Base-by-base conservation (phyloP, 2,797 vertebrate genomes). In the Enteromius mattozi region DNA sequence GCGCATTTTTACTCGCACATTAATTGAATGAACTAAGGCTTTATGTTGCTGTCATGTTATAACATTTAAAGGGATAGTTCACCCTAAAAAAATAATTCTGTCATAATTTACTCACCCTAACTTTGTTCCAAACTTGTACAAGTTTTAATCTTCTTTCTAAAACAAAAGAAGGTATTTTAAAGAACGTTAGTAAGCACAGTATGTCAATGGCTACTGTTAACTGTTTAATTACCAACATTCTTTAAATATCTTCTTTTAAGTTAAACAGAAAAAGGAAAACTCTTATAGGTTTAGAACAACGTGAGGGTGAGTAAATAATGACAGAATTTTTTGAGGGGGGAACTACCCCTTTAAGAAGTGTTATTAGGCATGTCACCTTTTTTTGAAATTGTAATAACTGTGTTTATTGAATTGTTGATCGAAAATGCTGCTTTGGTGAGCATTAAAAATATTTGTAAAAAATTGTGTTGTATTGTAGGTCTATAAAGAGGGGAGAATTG, bases 401-500 rank as follows among this genome's bases (percentile, higher is more conserved):
- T 51, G 8, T 54, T 68, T 71, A 27, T 72, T 49, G n/a, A 30
- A 19, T 72, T 30, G 27, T 49, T 72, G 0, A 49, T 72, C 0
- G 27, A 30, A 47, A 71, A 45, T 16, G 13, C 37, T 24, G 68
- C 40, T 3, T 71, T 45, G 69, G 40, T 24, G n/a, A 71, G 40
- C 13, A 27, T 24, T 24, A 2, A 70, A 70, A 72, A 49, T 7
- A 8, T 14, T 49, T 17, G 1, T 40, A 40, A 40, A 54, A 24
- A 42, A 63, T 4, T 30, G 37, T 47, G 16, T 66, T 65, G 54
- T 66, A 68, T 77, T 65, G 42, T 74, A 99, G 98, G 87, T 97
- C 80, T 97, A 96, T 86, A 96, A 91, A 87, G 97, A 98, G 82
- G 93, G 96, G 37, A 90, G 89, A 88, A 92, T 88, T 12, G 95